A percentile compares a stretch with the other conserved stretches of the same genome.
Conservation (phyloP, 2,797 vertebrate genomes). For the Peromyscus aztecus region DNA sequence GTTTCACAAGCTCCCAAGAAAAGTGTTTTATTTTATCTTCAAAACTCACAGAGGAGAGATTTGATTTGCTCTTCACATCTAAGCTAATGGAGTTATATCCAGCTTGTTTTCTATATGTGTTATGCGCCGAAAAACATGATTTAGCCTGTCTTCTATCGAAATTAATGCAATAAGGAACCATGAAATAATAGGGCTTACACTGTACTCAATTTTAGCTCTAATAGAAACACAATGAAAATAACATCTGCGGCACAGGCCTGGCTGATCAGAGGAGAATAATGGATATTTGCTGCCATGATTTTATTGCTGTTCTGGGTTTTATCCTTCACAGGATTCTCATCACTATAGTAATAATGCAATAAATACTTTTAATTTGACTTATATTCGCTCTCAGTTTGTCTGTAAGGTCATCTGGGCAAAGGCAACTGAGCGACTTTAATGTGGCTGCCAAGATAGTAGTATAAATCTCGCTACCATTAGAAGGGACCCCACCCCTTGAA, state of each 20-base stretch:
- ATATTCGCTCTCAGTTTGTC: conserved; percentile 38
- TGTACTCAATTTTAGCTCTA: conserved; percentile 83
- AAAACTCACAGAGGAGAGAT: conserved; percentile 73
- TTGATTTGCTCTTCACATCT: conserved; percentile 75
- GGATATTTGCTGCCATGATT: conserved; percentile 73
- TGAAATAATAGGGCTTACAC: conserved; percentile 83
- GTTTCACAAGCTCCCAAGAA: conserved; percentile 58
- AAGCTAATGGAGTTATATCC: conserved; percentile 82
- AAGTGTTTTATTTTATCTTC: conserved; percentile 72
- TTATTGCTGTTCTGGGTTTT: conserved; percentile 66
- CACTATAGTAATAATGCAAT: conserved; percentile 17
- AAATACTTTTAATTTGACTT: conserved; percentile 64
- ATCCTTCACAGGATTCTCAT: conserved; percentile 41
- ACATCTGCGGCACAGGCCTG: conserved; percentile 70
- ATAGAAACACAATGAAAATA: conserved; percentile 82
- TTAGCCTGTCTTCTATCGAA: conserved; percentile 79
- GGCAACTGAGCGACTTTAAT: conserved; percentile 29
- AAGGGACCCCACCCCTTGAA: not conserved
- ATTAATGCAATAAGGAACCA: conserved; percentile 84
- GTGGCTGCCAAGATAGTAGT: not conserved
- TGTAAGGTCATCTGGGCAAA: conserved; percentile 49
- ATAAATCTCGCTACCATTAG: conserved; percentile 51
- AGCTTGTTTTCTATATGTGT: conserved; percentile 82
- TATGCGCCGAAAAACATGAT: conserved; percentile 79
- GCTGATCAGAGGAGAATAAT: conserved; percentile 73